Base-by-base conservation (phyloP, 2,888 invertebrate genomes). In the Idaea straminata region DNA sequence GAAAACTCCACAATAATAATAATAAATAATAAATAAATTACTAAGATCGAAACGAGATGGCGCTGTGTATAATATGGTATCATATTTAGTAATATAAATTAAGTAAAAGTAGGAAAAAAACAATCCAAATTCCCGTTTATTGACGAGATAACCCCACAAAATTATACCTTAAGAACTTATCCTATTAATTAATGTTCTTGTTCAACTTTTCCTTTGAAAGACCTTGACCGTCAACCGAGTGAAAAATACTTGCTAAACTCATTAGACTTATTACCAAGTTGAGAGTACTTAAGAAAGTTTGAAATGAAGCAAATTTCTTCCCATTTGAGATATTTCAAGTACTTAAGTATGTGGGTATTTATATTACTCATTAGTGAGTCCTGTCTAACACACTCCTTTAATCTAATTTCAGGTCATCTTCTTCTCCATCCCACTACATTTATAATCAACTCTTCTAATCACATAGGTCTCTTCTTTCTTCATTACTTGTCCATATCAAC, bases 251-350 rank as follows among this genome's bases (percentile, higher is more conserved):
- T 47, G 13, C 7, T 47, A 47, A 47, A 47, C 47, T 47, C 47
- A 47, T 47, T 47, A 47, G 47, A 47, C 47, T 47, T 47, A 47
- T 47, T 47, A 47, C 47, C 47, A 47, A 47, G 47, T 47, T 47
- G 47, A 47, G 47, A 47, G 47, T 47, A 13, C 47, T 47, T 47
- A 47, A 47, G 47, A 47, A 25, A 47, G 47, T 47, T 47, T 13
- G 47, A 47, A 47, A 47, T 47, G 47, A 47, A 47, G 47, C 47
- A 47, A 47, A 47, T 47, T 47, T 47, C 47, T 47, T 47, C 10
- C 47, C 47, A 47, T 47, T 47, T 47, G 7, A 47, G 47, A 47
- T 47, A 47, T 13, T 47, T 47, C 10, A 47, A 47, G 47, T 13
- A 47, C 10, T 47, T 47, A 10, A 7, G 6, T 47, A 47, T 36